Evolutionary conservation across 2,888 invertebrate species (phyloP), one percentile per base, ranked within the genome.

Genomic region (Drosophila setosimentum): DNA sequence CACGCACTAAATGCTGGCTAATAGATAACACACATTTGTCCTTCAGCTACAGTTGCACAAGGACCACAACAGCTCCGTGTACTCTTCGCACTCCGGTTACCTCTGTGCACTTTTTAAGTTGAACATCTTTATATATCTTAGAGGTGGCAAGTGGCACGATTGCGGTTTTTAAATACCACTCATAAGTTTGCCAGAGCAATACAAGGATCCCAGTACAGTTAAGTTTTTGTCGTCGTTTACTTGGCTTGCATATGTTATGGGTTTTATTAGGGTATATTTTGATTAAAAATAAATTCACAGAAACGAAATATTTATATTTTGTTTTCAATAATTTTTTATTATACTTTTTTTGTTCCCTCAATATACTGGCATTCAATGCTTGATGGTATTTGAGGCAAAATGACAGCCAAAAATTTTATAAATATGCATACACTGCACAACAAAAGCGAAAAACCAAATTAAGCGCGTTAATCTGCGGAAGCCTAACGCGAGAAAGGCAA

Each of bases 21-120:
- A 73, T 68, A 83, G 86, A 87, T 78, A 74, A 57, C 82, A 73
- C 68, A 57, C 77, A 65, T 58, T 60, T 40, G 18, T 54, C 35
- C 48, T 45, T 37, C 42, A 59, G 40, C 45, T 45, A 10, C 49
- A 73, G 30, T 65, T 76, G 68, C 76, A 76, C 21, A 40, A 4
- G 29, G 24, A 27, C 21, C 29, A 7, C n/a, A 40, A 40, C 40
- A 3, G 5, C 10, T 40, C 6, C 30, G 30, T 40, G n/a, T 40
- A 37, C 40, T 21, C 8, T n/a, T 18, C 40, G 21, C 40, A 2
- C 21, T 42, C 11, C 40, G 13, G n/a, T n/a, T 21, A 5, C 29
- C 5, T 57, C 40, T 32, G 33, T 72, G 59, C 51, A 77, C 69
- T 73, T 68, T 58, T 45, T 71, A 72, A 63, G 40, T 51, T 16